Evolutionary conservation across 2,797 vertebrate species (phyloP), one percentile per base, ranked within the genome.

Genomic region (Denticeps clupeoides): DNA sequence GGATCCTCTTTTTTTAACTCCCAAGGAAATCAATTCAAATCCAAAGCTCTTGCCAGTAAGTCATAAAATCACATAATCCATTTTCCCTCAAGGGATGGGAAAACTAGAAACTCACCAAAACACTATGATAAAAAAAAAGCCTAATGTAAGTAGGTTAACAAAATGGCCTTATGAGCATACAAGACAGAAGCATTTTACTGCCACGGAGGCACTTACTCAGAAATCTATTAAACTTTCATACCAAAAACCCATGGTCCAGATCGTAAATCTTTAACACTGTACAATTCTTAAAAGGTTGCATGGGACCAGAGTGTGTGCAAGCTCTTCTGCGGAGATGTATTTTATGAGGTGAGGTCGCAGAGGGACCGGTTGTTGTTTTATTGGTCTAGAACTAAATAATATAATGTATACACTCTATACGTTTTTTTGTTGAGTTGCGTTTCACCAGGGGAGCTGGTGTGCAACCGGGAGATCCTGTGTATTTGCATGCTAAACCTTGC

Each of bases 211-310:
- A 57, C 54, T 64, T 55, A 58, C 58, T 40, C 28, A 48, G 19
- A 46, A 60, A 40, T 57, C 28, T 56, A 55, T 64, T 54, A 60
- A 58, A 60, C 47, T 57, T 57, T 56, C 50, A 54, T 60, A 51
- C 51, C 51, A 33, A 44, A 53, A 56, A 57, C 49, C 53, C 22
- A 41, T 8, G 23, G 45, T 49, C 29, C 33, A 42, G 62, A 62
- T 45, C 49, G 51, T 58, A 49, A 60, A 58, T 58, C 51, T 60
- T 45, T 49, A 32, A 54, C 51, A 46, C 50, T 53, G 22, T 21
- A 48, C 29, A 45, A 44, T 43, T 44, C 38, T 41, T 12, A 37
- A 26, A 33, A 38, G 46, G 25, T 15, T 1, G 4, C 8, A 23
- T 11, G 6, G 31, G 27, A n/a, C n/a, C n/a, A n/a, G n/a, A n/a